Conservation (phyloP, 1,140 invertebrate genomes). For the Phthorimaea operculella region DNA sequence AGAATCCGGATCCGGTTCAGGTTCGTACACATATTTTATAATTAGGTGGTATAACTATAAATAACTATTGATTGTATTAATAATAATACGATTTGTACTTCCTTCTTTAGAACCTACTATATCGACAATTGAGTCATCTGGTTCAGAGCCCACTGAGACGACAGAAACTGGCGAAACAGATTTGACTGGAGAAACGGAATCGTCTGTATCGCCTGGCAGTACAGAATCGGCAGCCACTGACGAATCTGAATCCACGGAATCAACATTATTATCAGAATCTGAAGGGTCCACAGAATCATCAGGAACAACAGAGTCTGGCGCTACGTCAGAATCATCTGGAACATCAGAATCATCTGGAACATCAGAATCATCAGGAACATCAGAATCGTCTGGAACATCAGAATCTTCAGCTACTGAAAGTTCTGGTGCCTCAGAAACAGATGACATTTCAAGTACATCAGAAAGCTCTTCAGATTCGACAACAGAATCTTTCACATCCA, state of each 20-base stretch:
- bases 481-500: not conserved
- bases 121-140: conserved; percentile 11
- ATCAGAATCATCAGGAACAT: conserved; percentile 10
- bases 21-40: not conserved
- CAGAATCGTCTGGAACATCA: conserved; percentile 6
- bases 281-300: conserved; percentile 5
- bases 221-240: not conserved
- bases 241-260: conserved; percentile 1
- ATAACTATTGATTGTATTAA: not conserved
- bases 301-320: conserved; percentile 5
- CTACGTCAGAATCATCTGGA: conserved; percentile 7
- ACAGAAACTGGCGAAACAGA: conserved; percentile 12
- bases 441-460: not conserved
- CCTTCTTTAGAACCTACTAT: conserved; percentile 3
- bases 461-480: too few species aligned
- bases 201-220: not conserved
- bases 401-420: conserved; percentile 7
- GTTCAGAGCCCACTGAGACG: conserved; percentile 17
- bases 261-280: not conserved
- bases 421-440: not conserved
- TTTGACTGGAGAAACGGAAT: not conserved
- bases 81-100: not conserved
- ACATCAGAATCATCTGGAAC: not conserved
- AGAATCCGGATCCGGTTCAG: conserved; percentile 16
- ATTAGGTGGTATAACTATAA: too few species aligned